Percentiles rank a stretch among this genome's conserved stretches.
Evolutionary conservation across 2,888 invertebrate genomes (phyloP).

Genomic region (Eumacrocentrus americanus): DNA sequence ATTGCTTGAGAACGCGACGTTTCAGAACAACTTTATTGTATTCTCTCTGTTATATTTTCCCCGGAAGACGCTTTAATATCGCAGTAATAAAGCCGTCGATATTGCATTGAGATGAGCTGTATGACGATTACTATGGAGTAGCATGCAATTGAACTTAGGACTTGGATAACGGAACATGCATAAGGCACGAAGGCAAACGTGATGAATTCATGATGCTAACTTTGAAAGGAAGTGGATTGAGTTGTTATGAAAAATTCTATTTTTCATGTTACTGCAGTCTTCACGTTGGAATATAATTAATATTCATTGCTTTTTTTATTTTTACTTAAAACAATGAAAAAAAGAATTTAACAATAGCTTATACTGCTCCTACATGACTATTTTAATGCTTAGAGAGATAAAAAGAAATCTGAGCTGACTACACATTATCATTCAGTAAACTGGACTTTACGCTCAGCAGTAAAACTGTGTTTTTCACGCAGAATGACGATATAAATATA

Average conservation of each 20-base stretch:
- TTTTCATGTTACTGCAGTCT: too few species aligned
- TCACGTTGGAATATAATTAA: too few species aligned
- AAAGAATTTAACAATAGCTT: too few species aligned
- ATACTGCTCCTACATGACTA: too few species aligned
- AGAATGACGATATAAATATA: too few species aligned
- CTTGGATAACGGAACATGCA: constrained; percentile 18
- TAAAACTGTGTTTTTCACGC: constrained; percentile 11
- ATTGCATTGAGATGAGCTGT: constrained; percentile 2
- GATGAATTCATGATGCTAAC: background rate
- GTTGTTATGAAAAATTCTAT: too few species aligned
- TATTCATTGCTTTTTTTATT: too few species aligned
- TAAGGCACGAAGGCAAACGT: constrained; percentile 14
- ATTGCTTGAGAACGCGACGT: constrained; percentile 6
- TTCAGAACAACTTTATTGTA: constrained; percentile 1
- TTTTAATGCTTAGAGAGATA: too few species aligned
- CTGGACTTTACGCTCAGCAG: constrained; percentile 17
- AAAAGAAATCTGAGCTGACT: background rate
- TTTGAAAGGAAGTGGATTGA: background rate
- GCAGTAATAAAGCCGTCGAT: background rate
- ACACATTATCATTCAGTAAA: background rate
- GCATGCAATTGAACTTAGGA: background rate
- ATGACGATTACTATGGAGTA: constrained; percentile 12
- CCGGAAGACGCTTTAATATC: background rate
- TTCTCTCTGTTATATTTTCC: background rate
- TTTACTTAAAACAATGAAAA: too few species aligned